Percentiles rank a stretch among this genome's conserved stretches.
phyloP scores from a whole-genome alignment of 2,113 vertebrate species.

The Microtus montanus region DNA sequence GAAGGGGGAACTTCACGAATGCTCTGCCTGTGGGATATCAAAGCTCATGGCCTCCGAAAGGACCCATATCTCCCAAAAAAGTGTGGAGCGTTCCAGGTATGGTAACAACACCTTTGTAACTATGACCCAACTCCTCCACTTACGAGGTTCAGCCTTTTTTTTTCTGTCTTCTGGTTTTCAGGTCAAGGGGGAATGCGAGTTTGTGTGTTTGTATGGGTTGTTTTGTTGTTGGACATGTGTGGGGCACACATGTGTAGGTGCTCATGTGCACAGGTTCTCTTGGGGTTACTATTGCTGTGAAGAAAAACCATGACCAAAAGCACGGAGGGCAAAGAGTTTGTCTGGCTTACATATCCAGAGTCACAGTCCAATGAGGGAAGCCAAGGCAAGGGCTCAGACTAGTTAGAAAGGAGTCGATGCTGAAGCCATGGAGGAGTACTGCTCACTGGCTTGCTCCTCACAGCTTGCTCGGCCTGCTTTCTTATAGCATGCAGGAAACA shows the following conservation, averaged over 20 bases:
- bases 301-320: background rate
- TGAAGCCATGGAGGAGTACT: background rate
- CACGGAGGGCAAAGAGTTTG: background rate
- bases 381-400: background rate
- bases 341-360: background rate
- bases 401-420: background rate
- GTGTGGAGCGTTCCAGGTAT: fast-evolving
- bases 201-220: background rate
- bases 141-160: too few species aligned
- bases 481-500: background rate
- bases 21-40: background rate
- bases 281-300: background rate
- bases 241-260: background rate
- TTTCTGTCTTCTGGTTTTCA: background rate
- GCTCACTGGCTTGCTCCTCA: background rate
- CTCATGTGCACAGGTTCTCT: background rate
- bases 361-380: background rate
- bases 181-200: background rate
- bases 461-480: background rate
- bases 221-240: background rate
- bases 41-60: background rate
- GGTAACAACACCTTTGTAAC: fast-evolving
- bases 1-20: fast-evolving
- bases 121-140: background rate
- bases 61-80: background rate